Evolutionary conservation across 1,140 invertebrate species (phyloP).

Genomic region (Hylaeus volcanicus): DNA sequence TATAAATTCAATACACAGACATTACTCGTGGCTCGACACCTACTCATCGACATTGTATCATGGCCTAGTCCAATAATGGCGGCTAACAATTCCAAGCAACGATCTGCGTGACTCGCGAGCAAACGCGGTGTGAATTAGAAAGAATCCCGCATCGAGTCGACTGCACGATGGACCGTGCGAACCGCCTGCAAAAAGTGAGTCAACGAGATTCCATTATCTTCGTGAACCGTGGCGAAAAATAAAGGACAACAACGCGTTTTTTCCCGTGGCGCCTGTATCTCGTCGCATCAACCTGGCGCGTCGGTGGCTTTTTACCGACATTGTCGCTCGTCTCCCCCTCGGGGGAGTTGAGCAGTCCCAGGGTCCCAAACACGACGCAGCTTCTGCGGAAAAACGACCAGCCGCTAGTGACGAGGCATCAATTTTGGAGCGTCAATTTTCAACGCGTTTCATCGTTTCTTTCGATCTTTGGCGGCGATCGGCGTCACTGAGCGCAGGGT

Average conservation of each 20-base stretch:
- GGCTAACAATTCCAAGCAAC: background rate
- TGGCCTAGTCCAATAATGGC: too few relatives aligned
- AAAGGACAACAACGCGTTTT: constrained; percentile 43
- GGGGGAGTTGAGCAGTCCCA: constrained; percentile 28
- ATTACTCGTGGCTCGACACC: too few relatives aligned
- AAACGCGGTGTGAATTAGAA: too few relatives aligned
- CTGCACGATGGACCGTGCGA: background rate
- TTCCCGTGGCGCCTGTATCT: constrained; percentile 48
- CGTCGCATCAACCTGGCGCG: constrained; percentile 39
- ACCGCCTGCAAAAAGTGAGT: constrained; percentile 18
- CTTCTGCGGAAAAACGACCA: background rate
- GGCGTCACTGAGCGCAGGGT: background rate
- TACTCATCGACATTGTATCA: too few relatives aligned
- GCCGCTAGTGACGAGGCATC: background rate
- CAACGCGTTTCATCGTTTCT: background rate
- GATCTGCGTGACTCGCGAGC: background rate
- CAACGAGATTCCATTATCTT: constrained; percentile 43
- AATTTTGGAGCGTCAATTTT: background rate
- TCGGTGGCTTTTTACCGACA: constrained; percentile 48
- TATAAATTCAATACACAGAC: too few relatives aligned
- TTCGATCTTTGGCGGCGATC: background rate
- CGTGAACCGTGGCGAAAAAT: constrained; percentile 39
- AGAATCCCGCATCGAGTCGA: background rate
- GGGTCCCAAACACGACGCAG: constrained; percentile 17
- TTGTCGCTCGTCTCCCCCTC: constrained; percentile 17